Evolutionary conservation across 2,888 invertebrate genomes (phyloP), one percentile per base, ranked within the genome.

Genomic region (Sisyra terminalis): DNA sequence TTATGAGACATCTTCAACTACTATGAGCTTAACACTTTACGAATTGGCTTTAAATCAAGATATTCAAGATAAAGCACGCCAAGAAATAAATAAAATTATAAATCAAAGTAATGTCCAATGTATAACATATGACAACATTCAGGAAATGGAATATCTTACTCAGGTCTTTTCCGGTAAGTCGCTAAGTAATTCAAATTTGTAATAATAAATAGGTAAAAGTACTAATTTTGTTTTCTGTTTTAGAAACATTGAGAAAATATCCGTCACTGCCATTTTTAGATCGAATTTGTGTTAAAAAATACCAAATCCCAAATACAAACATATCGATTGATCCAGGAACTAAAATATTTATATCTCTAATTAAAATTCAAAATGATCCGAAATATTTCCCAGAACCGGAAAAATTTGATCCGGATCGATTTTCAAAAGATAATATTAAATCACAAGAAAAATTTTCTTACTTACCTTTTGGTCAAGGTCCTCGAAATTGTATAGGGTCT

Each of bases 91-190:
- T 2, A 43, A 49, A 1, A 48, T 53, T 8, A 46, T 64, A 13
- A 48, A 54, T 3, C 53, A 56, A 15, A 45, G 59, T 32, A 52
- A 58, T 2, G 63, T 38, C 2, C 10, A 36, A 14, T 36, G n/a
- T n/a, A n/a, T 70, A 1, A 63, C 60, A 5, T 69, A 64, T 45
- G 68, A 71, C 6, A 52, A 58, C 2, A 36, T 71, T 2, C 58
- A 59, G 32, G 63, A 66, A 18, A 63, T 72, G 66, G 57, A 58
- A 9, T 71, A 69, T 48, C 50, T 72, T 48, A 67, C 70, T 40
- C 64, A 63, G 56, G 67, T 68, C 1, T 50, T 69, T 1, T 55
- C 55, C 46, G 66, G 66, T 64, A 56, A 51, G 46, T 30, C 35
- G 10, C 8, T 37, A 15, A 11, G 7, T 31, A 8, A 10, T 3